Base-by-base conservation (phyloP, 2,888 invertebrate genomes). In the Drosophila recens region DNA sequence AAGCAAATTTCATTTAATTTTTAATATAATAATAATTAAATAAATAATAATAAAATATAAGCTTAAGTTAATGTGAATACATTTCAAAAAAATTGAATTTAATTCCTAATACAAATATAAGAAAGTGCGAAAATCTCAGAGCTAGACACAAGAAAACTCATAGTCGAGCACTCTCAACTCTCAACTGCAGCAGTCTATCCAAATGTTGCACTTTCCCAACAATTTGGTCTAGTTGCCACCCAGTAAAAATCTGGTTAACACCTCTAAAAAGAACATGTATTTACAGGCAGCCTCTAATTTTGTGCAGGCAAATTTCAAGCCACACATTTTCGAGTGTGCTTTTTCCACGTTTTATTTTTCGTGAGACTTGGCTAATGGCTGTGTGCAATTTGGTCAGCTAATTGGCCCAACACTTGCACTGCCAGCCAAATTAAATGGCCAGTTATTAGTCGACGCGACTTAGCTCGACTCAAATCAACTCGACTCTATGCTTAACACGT, bases 391-490 rank as follows among this genome's bases (percentile, higher is more conserved):
- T 68, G 63, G n/a, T n/a, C 51, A 49, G 73, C 84, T 86, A 87
- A 86, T 86, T 89, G 84, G 84, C 74, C 71, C 70, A 82, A 88
- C 79, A 84, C 82, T 87, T 76, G 76, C 86, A 82, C 80, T 85
- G 80, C 67, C 52, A 56, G 54, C 68, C 70, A 34, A 74, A 84
- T 76, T 84, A 75, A 80, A 85, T 82, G 80, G 69, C 53, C 61
- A 67, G 70, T 76, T 84, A 87, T 85, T 80, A 85, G 73, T 66
- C 49, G 68, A 13, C 20, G 54, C 36, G 36, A 27, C 58, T 56
- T 11, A 48, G 17, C 51, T 13, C 20, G 40, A 17, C 72, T 57
- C 68, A 48, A 59, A 68, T 65, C 17, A 11, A 49, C 36, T 51
- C 65, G 20, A 57, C 67, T 59, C 42, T 65, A 58, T 72, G 72